Base-by-base conservation (phyloP, 1,140 invertebrate species). In the Ericerus pela region DNA sequence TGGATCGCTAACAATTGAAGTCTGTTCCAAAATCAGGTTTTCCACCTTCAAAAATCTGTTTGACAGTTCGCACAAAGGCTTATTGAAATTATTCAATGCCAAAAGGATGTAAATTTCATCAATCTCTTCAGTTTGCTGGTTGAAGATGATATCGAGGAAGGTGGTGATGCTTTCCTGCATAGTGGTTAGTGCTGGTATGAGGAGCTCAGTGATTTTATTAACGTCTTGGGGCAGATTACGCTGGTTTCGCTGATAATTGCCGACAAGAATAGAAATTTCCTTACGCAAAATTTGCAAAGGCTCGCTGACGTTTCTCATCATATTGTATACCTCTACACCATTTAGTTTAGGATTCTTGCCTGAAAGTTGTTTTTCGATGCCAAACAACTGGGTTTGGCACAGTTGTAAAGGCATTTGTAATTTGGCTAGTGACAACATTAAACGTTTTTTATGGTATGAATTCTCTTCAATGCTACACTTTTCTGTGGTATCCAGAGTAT, bases 61-160 rank as follows among this genome's bases (percentile, higher is more conserved):
- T 20, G 59, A 59, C 28, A 65, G 33, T 10, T 54, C 53, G 37
- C 60, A 62, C 2, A 65, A 51, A 10, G 63, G 63, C 30, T 58
- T 53, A 24, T 53, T 58, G 22, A 65, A 24, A 41, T 61, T 59
- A 30, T 62, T 65, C 2, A 65, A 33, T 10, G 59, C 60, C 47
- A 61, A 60, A 5, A 65, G 20, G n/a, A 65, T 38, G 30, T 60
- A 60, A 36, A 59, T 55, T n/a, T 61, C 51, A 54, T 63, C 47
- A 61, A 60, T 16, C 16, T 64, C 62, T 28, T 60, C 57, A 3
- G 60, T 57, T n/a, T 61, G 29, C 51, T 61, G 61, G 22, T 51
- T 60, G 4, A 63, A 36, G 33, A 65, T 54, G 10, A 60, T 58
- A 27, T 65, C 63, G 31, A 62, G 61, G 52, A 62, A 65, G 12